Conservation (phyloP, 1,140 invertebrate species). For the Drosophila busckii region DNA sequence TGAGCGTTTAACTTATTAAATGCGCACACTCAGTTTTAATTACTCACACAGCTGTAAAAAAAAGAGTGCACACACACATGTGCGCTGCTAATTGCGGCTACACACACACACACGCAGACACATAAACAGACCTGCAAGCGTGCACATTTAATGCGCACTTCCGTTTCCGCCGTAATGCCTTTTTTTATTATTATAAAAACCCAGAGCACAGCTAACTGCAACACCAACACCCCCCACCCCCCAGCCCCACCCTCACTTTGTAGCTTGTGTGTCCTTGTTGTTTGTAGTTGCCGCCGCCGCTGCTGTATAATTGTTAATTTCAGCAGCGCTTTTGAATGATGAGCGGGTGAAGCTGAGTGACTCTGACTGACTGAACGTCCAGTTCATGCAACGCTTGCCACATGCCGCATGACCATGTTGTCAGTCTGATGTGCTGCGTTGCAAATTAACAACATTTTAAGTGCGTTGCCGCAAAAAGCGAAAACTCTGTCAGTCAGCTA, state of each 20-base stretch:
- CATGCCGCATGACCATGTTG: constrained; percentile 30
- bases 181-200: constrained; percentile 67
- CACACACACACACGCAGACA: constrained; percentile 6
- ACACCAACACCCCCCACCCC: background rate
- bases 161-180: constrained; percentile 73
- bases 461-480: constrained; percentile 39
- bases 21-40: constrained; percentile 69
- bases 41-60: constrained; percentile 57
- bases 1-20: constrained; percentile 70
- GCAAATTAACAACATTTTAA: constrained; percentile 68
- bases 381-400: constrained; percentile 20
- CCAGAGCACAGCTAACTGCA: constrained; percentile 6
- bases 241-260: background rate
- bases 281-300: constrained; percentile 2
- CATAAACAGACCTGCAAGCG: constrained; percentile 24
- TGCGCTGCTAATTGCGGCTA: constrained; percentile 63
- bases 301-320: constrained; percentile 69
- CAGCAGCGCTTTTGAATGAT: constrained; percentile 47
- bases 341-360: constrained; percentile 21
- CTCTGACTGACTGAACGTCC: constrained; percentile 2
- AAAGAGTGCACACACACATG: constrained; percentile 38
- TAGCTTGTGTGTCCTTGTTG: too few relatives aligned
- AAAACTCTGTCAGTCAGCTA: constrained; percentile 40
- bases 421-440: constrained; percentile 63
- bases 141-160: constrained; percentile 72